Evolutionary conservation across 2,888 invertebrate species (phyloP).

Genomic region (Crossocerus cetratus): DNA sequence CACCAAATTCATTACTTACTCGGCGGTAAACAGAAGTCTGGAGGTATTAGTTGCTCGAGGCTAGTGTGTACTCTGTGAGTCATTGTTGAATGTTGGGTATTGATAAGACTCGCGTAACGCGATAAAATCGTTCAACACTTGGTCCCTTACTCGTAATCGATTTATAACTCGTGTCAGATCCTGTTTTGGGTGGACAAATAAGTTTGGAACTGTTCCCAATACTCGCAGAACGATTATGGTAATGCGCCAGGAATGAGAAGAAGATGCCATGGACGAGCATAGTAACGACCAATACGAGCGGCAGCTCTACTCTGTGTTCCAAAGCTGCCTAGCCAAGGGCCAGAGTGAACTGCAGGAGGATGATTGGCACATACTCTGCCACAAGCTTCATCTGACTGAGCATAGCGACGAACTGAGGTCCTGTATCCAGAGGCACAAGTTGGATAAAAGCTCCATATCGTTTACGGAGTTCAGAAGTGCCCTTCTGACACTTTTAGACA

Average conservation of each 20-base stretch:
- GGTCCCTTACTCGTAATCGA: too few species aligned
- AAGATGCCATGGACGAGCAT: conserved; percentile 73
- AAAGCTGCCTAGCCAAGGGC: conserved; percentile 86
- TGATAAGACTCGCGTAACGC: too few species aligned
- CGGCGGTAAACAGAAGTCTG: too few species aligned
- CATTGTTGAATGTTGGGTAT: too few species aligned
- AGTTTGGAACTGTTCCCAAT: too few species aligned
- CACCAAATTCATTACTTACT: too few species aligned
- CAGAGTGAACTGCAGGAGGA: conserved; percentile 83
- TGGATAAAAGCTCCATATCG: conserved; percentile 79
- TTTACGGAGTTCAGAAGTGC: conserved; percentile 89
- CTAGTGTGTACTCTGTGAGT: too few species aligned
- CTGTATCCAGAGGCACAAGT: conserved; percentile 56
- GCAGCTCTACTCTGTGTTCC: conserved; percentile 88
- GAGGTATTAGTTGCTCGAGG: too few species aligned
- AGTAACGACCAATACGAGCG: conserved; percentile 86
- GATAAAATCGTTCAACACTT: not conserved
- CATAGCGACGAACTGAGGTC: conserved; percentile 78
- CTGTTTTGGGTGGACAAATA: too few species aligned
- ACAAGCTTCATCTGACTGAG: conserved; percentile 87
- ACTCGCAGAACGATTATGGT: too few species aligned
- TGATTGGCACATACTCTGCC: conserved; percentile 84
- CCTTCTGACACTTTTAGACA: conserved; percentile 83
- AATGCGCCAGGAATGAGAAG: conserved; percentile 26
- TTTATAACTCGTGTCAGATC: too few species aligned